phyloP scores from a whole-genome alignment of 1,140 invertebrate genomes.

The Neomicropteryx cornuta region DNA sequence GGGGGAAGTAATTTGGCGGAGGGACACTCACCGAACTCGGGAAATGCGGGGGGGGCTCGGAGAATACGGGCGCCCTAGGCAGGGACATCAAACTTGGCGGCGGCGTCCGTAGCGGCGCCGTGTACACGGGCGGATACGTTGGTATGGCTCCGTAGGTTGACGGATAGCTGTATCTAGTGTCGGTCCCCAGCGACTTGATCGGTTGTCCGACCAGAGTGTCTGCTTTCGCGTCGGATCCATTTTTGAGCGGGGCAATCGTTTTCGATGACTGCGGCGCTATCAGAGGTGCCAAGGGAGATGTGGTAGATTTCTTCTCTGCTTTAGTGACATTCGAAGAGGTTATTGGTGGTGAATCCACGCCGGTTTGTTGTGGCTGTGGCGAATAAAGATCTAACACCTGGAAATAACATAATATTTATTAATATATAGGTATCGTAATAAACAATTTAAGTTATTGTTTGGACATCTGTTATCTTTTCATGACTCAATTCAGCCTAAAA shows the following conservation, averaged over 20 bases:
- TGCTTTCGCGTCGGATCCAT: conserved; percentile 27
- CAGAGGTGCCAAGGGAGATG: conserved; percentile 28
- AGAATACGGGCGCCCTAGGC: conserved; percentile 15
- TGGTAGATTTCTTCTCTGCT: conserved; percentile 39
- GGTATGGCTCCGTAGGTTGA: conserved; percentile 20
- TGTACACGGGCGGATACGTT: conserved; percentile 24
- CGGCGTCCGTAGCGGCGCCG: conserved; percentile 23
- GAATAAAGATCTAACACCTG: conserved; percentile 78
- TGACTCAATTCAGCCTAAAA: no score
- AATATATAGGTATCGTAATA: no score
- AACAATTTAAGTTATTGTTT: no score
- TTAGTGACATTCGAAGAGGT: conserved; percentile 22
- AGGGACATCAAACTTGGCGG: conserved; percentile 12
- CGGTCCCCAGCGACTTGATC: conserved; percentile 19
- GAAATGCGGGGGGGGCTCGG: conserved; percentile 22
- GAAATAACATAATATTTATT: conserved; percentile 9
- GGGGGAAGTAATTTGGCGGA: conserved; percentile 28
- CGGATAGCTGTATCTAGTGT: conserved; percentile 23
- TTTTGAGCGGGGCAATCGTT: conserved; percentile 27
- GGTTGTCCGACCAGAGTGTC: conserved; percentile 21
- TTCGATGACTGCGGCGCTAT: conserved; percentile 20
- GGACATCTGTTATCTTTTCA: no score
- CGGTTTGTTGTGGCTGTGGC: conserved; percentile 44
- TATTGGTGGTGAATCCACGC: conserved; percentile 49
- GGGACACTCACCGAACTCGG: conserved; percentile 24